Percentiles rank a stretch among this genome's conserved stretches.
These are phyloP conservation scores for Andricus quercusramuli DNA, from an alignment of 2,888 invertebrate species.

Conservation along the genomic window DNA sequence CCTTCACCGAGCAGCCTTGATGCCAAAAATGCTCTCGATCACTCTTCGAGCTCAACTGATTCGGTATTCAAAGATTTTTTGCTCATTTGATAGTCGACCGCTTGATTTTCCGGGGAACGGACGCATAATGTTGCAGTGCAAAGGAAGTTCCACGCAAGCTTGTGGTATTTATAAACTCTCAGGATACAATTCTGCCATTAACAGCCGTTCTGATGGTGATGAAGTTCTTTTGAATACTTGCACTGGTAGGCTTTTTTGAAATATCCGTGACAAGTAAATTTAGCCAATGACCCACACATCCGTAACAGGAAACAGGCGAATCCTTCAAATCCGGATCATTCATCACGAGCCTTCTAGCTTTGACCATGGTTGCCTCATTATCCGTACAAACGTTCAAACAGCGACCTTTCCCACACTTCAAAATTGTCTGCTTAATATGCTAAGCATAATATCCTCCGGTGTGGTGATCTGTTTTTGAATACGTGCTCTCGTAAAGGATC, in stretches of 20 bases:
- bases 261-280: conserved; percentile 62
- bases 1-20: conserved; percentile 11
- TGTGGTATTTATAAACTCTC: conserved; percentile 50
- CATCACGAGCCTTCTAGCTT: conserved; percentile 57
- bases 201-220: not conserved
- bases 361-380: conserved; percentile 50
- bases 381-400: no score
- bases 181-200: not conserved
- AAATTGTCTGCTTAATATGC: no score
- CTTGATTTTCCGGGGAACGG: conserved; percentile 61
- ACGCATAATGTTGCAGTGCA: conserved; percentile 59
- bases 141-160: conserved; percentile 60
- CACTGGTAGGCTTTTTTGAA: conserved; percentile 42
- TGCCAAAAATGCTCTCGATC: conserved; percentile 40
- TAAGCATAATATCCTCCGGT: no score
- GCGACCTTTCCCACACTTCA: no score
- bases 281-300: conserved; percentile 60
- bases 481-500: no score
- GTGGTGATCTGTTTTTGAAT: no score
- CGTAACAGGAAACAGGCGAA: conserved; percentile 58
- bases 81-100: conserved; percentile 58
- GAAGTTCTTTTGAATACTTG: not conserved
- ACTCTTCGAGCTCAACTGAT: conserved; percentile 63
- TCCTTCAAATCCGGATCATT: conserved; percentile 56
- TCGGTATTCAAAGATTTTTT: conserved; percentile 62